Percentiles rank a stretch among this genome's conserved stretches.
phyloP scores from a whole-genome alignment of 1,140 invertebrate genomes.

The Drosophila asahinai region DNA sequence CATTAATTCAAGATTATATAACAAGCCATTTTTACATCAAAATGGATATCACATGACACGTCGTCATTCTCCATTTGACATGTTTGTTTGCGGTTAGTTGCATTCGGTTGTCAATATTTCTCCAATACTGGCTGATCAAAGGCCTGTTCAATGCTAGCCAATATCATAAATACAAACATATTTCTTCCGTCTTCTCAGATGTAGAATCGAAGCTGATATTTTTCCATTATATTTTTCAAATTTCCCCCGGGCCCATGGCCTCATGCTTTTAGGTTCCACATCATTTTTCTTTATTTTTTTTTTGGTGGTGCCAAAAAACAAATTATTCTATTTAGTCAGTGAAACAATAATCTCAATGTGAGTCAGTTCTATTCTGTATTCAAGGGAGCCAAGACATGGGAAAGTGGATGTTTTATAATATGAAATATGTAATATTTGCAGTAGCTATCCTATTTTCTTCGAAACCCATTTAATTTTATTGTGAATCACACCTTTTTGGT shows the following conservation, averaged over 20 bases:
- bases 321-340: conserved; percentile 3
- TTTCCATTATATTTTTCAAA: conserved; percentile 11
- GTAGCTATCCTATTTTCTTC: neutral
- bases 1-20: conserved; percentile 24
- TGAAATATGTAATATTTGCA: conserved; percentile 7
- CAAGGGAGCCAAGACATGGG: conserved; percentile 6
- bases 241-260: neutral
- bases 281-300: neutral
- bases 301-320: conserved; percentile 1
- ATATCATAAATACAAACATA: conserved; percentile 10
- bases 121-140: conserved; percentile 2
- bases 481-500: conserved; percentile 20
- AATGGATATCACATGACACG: conserved; percentile 30
- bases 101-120: conserved; percentile 11
- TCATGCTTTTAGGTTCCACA: conserved; percentile 8
- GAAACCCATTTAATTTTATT: conserved; percentile 8
- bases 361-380: conserved; percentile 16
- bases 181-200: neutral
- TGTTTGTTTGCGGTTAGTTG: conserved; percentile 36
- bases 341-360: conserved; percentile 15
- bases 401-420: conserved; percentile 22
- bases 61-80: conserved; percentile 16
- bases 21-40: conserved; percentile 15
- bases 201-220: too few relatives aligned
- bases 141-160: conserved; percentile 12